These are phyloP conservation scores for Microcebus jonahi DNA, from an alignment of 2,113 vertebrate species.

Conservation along the genomic window DNA sequence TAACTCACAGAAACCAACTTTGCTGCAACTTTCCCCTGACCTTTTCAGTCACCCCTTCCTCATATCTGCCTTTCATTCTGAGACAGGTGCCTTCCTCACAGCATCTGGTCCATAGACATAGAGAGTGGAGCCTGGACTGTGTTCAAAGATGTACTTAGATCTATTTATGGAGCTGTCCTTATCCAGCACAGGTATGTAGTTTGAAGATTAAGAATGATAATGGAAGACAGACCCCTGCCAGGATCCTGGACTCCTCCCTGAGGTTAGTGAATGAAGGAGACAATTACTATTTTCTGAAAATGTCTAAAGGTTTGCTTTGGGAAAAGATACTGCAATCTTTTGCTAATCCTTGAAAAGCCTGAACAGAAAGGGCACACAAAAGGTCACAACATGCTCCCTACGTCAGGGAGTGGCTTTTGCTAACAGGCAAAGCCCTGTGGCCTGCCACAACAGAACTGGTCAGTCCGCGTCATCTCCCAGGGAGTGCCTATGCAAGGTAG, in stretches of 20 bases:
- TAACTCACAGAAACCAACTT: neutral
- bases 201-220: slow-evolving; percentile 35
- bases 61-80: no score
- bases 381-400: neutral
- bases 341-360: neutral
- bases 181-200: neutral
- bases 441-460: neutral
- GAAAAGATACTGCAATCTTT: neutral
- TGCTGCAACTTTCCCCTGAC: neutral
- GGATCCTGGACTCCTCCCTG: neutral
- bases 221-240: neutral
- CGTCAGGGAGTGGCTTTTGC: neutral
- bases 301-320: neutral
- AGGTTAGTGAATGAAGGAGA: neutral
- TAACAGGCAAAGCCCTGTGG: neutral
- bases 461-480: accelerated
- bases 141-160: neutral
- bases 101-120: neutral
- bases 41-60: neutral
- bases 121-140: neutral
- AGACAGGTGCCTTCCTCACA: neutral
- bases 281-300: neutral
- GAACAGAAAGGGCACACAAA: neutral
- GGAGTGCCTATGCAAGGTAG: neutral
- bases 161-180: neutral